Evolutionary conservation across 2,888 invertebrate species (phyloP).

Genomic region (Synergus umbraculus): DNA sequence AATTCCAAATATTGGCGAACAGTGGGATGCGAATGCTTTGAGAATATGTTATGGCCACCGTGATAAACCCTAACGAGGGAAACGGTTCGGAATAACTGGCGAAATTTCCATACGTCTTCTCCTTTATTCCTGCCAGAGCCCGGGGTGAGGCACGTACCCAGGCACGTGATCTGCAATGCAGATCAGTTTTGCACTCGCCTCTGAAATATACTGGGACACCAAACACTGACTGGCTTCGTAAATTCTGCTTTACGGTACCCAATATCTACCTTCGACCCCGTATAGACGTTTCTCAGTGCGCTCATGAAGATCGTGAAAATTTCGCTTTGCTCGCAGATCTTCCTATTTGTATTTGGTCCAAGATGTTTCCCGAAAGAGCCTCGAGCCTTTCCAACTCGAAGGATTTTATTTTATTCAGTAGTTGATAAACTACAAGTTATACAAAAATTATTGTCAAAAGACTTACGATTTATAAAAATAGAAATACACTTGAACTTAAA

Average conservation of each 20-base stretch:
- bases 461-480: too few species aligned
- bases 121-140: slow-evolving; percentile 66
- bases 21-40: slow-evolving; percentile 56
- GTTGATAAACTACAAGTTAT: background rate
- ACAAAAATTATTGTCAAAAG: too few species aligned
- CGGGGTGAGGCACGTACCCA: slow-evolving; percentile 61
- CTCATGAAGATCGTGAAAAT: slow-evolving; percentile 14
- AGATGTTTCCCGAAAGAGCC: slow-evolving; percentile 10
- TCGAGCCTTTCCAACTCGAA: background rate
- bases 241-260: slow-evolving; percentile 45
- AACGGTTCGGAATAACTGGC: slow-evolving; percentile 75
- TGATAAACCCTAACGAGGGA: slow-evolving; percentile 66
- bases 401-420: background rate
- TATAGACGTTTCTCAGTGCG: slow-evolving; percentile 14
- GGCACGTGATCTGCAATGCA: slow-evolving; percentile 76
- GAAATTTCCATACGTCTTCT: slow-evolving; percentile 74
- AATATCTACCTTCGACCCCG: slow-evolving; percentile 35
- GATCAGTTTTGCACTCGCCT: slow-evolving; percentile 65
- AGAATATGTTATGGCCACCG: slow-evolving; percentile 65
- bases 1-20: slow-evolving; percentile 61
- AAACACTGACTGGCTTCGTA: slow-evolving; percentile 54
- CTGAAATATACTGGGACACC: slow-evolving; percentile 59
- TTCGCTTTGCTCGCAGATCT: slow-evolving; percentile 25
- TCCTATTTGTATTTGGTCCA: slow-evolving; percentile 24
- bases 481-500: background rate